Conservation (phyloP, 37 sponge, comb jelly and placozoan genomes). For the Aplysina aerophoba region DNA sequence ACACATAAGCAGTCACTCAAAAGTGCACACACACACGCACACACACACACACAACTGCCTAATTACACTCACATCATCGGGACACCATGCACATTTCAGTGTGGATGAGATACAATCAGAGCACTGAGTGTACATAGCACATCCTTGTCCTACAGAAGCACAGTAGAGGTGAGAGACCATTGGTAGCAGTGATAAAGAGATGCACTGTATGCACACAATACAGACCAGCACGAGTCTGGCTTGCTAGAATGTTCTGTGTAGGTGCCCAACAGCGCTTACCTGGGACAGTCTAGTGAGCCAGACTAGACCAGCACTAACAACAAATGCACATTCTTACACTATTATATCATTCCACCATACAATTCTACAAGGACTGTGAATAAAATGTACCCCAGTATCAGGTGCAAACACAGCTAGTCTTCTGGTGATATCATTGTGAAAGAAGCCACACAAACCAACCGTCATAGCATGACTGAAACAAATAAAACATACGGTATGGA, state of each 20-base stretch:
- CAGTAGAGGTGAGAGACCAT: not conserved
- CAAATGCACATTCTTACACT: no score
- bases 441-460: not conserved
- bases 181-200: not conserved
- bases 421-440: slow-evolving; percentile 19
- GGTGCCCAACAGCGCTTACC: no score
- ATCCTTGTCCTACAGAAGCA: not conserved
- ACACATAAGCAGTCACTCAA: no score
- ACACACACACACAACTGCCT: no score
- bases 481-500: no score
- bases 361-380: no score
- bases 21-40: no score
- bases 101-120: not conserved
- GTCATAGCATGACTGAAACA: not conserved
- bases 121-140: not conserved
- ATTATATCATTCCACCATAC: no score
- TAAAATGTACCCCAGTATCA: no score
- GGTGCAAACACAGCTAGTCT: not conserved
- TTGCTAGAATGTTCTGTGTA: no score
- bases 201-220: not conserved
- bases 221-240: not conserved
- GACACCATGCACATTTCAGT: slow-evolving; percentile 1
- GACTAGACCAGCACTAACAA: no score
- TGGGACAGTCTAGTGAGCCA: no score
- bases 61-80: slow-evolving; percentile 13